phyloP scores from a whole-genome alignment of 1,140 invertebrate genomes.

The Phymastichus coffea region DNA sequence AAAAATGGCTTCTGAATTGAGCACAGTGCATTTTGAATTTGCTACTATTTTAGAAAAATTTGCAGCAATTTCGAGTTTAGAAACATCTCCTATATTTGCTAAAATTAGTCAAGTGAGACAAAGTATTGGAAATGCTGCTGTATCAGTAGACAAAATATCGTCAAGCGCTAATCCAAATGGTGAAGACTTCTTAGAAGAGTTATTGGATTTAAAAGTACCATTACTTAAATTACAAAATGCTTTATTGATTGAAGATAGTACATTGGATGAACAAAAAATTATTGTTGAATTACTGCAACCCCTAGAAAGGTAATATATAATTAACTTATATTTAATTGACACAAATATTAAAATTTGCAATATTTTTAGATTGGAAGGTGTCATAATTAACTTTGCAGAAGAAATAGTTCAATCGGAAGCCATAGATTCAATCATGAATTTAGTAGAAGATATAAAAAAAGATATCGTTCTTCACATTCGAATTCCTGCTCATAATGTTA shows the following conservation, averaged over 20 bases:
- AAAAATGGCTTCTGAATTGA: slow-evolving; percentile 37
- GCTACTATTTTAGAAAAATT: slow-evolving; percentile 38
- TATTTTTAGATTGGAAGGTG: slow-evolving; percentile 32
- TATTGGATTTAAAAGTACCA: slow-evolving; percentile 38
- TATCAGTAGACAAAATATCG: slow-evolving; percentile 33
- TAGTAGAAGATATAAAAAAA: slow-evolving; percentile 46
- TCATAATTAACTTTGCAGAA: slow-evolving; percentile 32
- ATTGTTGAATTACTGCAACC: slow-evolving; percentile 30
- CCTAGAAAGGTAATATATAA: slow-evolving; percentile 12
- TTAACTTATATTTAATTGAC: neutral
- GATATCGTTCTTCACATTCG: slow-evolving; percentile 23
- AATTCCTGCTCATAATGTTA: neutral
- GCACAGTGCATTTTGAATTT: slow-evolving; percentile 40
- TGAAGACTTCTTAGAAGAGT: slow-evolving; percentile 35
- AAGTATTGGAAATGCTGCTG: slow-evolving; percentile 32
- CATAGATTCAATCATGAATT: slow-evolving; percentile 33
- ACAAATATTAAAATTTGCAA: neutral
- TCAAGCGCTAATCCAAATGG: slow-evolving; percentile 29
- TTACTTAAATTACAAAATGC: slow-evolving; percentile 41
- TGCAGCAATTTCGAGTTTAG: slow-evolving; percentile 8
- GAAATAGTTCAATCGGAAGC: slow-evolving; percentile 17
- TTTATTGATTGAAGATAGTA: slow-evolving; percentile 39
- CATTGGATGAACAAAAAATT: slow-evolving; percentile 34
- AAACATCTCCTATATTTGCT: slow-evolving; percentile 29
- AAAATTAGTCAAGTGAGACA: slow-evolving; percentile 40